Conservation (phyloP, 2,888 invertebrate species). For the Rutpela maculata region DNA sequence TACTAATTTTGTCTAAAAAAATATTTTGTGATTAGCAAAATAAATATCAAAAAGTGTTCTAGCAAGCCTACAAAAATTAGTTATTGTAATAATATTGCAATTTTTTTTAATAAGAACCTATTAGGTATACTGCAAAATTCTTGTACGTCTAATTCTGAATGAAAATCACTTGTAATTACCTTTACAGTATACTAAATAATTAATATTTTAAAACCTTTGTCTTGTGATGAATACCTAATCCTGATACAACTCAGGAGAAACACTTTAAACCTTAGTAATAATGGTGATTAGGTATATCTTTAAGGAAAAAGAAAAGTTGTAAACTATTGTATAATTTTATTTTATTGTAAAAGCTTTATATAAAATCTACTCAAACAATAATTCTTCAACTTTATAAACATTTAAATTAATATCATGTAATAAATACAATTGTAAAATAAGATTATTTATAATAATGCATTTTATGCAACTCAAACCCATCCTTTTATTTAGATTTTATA, state of each 20-base stretch:
- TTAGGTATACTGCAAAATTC: neutral
- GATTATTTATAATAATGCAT: constrained; percentile 15
- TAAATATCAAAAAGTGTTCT: constrained; percentile 1
- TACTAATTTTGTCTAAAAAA: neutral
- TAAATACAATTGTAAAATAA: constrained; percentile 28
- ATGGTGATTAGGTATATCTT: neutral
- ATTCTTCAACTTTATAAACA: constrained; percentile 24
- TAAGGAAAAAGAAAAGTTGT: constrained; percentile 7
- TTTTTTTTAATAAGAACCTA: neutral
- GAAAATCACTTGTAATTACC: neutral
- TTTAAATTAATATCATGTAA: constrained; percentile 27
- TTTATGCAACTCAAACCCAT: neutral
- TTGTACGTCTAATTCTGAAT: neutral
- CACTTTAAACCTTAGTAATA: constrained; percentile 1
- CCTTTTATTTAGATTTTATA: neutral
- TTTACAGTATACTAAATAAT: constrained; percentile 7
- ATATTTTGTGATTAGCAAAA: neutral
- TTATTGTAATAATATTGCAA: constrained; percentile 3
- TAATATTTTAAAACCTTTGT: neutral
- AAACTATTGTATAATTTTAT: constrained; percentile 7
- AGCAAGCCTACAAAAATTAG: constrained; percentile 5
- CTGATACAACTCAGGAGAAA: neutral
- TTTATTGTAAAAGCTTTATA: constrained; percentile 16
- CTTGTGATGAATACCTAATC: constrained; percentile 11
- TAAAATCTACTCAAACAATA: neutral